Percentiles rank a stretch among this genome's conserved stretches.
Conservation (phyloP, 1,140 invertebrate genomes). For the Heliconius himera region DNA sequence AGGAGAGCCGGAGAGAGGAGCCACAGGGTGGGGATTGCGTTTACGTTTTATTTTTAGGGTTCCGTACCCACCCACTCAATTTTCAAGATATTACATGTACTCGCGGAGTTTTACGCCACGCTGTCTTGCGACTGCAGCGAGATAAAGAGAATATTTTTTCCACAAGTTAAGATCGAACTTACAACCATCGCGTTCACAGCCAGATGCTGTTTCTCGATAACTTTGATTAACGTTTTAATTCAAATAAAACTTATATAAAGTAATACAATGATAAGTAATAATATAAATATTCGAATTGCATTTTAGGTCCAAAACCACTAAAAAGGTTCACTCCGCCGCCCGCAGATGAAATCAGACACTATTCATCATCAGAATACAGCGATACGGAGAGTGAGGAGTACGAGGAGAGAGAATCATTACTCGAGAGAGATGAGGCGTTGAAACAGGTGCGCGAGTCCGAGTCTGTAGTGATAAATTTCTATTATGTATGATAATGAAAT, state of each 20-base stretch:
- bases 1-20: constrained; percentile 84
- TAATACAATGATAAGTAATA: background rate
- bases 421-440: constrained; percentile 82
- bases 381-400: constrained; percentile 77
- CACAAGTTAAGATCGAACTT: no score
- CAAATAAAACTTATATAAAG: no score
- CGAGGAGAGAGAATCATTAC: constrained; percentile 83
- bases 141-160: no score
- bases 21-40: background rate
- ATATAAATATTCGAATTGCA: background rate
- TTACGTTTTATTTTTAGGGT: no score
- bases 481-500: no score
- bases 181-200: no score
- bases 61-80: no score
- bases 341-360: constrained; percentile 84
- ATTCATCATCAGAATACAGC: constrained; percentile 81
- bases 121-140: no score
- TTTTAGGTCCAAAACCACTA: constrained; percentile 87
- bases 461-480: background rate
- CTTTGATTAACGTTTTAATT: no score
- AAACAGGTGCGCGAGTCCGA: constrained; percentile 72
- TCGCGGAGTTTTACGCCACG: no score
- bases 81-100: no score
- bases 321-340: constrained; percentile 95
- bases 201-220: no score